These are phyloP conservation scores for Orchesella flavescens DNA, from an alignment of 2,888 invertebrate species.

Conservation along the genomic window DNA sequence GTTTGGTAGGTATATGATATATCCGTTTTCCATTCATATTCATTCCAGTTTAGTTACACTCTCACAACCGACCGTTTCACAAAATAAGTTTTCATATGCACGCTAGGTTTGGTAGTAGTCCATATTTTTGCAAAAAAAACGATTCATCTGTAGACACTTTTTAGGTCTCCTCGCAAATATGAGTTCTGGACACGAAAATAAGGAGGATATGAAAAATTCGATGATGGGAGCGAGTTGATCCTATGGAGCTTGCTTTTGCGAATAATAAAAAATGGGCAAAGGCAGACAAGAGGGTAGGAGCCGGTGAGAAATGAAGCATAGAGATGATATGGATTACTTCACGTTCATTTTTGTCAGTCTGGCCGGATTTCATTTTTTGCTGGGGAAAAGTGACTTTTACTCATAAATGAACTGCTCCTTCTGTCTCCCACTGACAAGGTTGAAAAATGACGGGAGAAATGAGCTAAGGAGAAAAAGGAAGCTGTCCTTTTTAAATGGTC, in stretches of 20 bases:
- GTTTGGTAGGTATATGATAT: too few relatives aligned
- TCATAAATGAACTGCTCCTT: constrained; percentile 33
- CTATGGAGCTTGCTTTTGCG: too few relatives aligned
- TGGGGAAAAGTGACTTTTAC: not conserved
- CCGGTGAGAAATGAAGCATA: constrained; percentile 41
- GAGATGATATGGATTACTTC: constrained; percentile 20
- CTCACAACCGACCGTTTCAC: too few relatives aligned
- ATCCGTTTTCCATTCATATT: too few relatives aligned
- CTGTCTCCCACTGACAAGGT: constrained; percentile 38
- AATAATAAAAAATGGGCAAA: not conserved
- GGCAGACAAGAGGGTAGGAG: constrained; percentile 10
- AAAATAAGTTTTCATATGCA: too few relatives aligned
- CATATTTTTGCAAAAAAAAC: too few relatives aligned
- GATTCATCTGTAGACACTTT: too few relatives aligned
- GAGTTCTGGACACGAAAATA: not conserved
- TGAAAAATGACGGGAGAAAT: constrained; percentile 49
- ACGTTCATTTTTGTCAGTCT: not conserved
- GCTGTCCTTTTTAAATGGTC: constrained; percentile 30
- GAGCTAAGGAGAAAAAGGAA: not conserved
- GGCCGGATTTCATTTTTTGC: not conserved
- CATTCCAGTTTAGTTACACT: too few relatives aligned
- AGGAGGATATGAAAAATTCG: not conserved
- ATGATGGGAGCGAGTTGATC: not conserved
- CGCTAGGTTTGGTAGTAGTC: too few relatives aligned
- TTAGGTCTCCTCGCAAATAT: too few relatives aligned